Evolutionary conservation across 2,888 invertebrate species (phyloP), one percentile per base, ranked within the genome.

Genomic region (Dryobotodes eremita): DNA sequence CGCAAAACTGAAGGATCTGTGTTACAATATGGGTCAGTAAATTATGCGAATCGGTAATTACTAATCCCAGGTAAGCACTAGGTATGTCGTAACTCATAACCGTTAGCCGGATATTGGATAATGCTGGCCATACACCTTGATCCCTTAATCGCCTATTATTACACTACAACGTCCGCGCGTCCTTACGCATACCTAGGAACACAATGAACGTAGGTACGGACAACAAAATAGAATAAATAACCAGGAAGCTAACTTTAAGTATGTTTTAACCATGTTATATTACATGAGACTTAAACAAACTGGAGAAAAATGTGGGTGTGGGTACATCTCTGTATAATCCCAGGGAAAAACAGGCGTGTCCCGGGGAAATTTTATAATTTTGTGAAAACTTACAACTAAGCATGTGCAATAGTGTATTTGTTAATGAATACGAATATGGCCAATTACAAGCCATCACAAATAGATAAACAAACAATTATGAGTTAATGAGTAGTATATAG

Each of bases 111-210:
- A 64, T 53, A 62, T 76, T 59, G 20, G 74, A 75, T 75, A 82
- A 61, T 46, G n/a, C 46, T 80, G 2, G 31, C 42, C n/a, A 65
- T 42, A 65, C 46, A 42, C 15, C 46, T 62, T 64, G 36, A 78
- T 80, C 36, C 20, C 48, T 69, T 72, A 75, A 72, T 75, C 65
- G 36, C 46, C 62, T 70, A n/a, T 66, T 73, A 73, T n/a, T 53
- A 53, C 57, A 73, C 36, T 72, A 23, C 0, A 10, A 6, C 17
- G 68, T n/a, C n/a, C n/a, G n/a, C n/a, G n/a, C n/a, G n/a, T n/a
- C n/a, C n/a, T n/a, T n/a, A n/a, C n/a, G n/a, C n/a, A n/a, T n/a
- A n/a, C n/a, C n/a, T n/a, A 69, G 26, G 53, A 15, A 46, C n/a
- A 17, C 20, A 20, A 46, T 66, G 17, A 17, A 46, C 55, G 11